Evolutionary conservation across 2,888 invertebrate genomes (phyloP).

Genomic region (Zonitis immaculata): DNA sequence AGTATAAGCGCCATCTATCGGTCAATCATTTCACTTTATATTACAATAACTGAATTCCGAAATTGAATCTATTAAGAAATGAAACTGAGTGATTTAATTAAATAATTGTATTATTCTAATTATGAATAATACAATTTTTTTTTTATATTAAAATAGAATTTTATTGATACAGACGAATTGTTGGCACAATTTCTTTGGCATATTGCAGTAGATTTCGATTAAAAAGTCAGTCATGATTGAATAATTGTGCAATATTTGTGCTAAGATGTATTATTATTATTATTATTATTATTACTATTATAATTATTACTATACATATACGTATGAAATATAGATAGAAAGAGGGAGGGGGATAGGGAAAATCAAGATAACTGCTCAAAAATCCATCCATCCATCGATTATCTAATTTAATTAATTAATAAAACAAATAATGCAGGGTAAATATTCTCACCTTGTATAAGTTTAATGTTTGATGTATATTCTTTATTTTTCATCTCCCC

Average conservation of each 20-base stretch:
- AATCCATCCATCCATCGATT: slow-evolving; percentile 23
- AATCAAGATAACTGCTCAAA: slow-evolving; percentile 44
- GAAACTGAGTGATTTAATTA: no score
- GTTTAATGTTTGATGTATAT: not conserved
- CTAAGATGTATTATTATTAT: slow-evolving; percentile 2
- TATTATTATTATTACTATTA: no score
- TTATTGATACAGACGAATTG: no score
- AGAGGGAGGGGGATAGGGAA: not conserved
- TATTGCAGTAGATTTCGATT: not conserved
- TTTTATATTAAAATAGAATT: not conserved
- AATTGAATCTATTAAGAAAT: no score
- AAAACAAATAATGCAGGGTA: slow-evolving; percentile 45
- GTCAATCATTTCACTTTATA: not conserved
- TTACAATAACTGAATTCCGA: no score
- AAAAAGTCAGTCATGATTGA: no score
- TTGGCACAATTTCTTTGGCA: not conserved
- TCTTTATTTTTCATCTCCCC: not conserved
- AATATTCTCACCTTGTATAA: slow-evolving; percentile 19
- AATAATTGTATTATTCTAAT: no score
- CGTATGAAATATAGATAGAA: slow-evolving; percentile 19
- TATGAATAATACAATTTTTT: no score
- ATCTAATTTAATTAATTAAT: slow-evolving; percentile 41
- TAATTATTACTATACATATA: no score
- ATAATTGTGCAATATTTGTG: slow-evolving; percentile 1
- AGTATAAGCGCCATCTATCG: not conserved